A percentile compares a stretch with the other conserved stretches of the same genome.
Evolutionary conservation across 2,797 vertebrate genomes (phyloP).

Genomic region (Typhlichthys eigenmanni): DNA sequence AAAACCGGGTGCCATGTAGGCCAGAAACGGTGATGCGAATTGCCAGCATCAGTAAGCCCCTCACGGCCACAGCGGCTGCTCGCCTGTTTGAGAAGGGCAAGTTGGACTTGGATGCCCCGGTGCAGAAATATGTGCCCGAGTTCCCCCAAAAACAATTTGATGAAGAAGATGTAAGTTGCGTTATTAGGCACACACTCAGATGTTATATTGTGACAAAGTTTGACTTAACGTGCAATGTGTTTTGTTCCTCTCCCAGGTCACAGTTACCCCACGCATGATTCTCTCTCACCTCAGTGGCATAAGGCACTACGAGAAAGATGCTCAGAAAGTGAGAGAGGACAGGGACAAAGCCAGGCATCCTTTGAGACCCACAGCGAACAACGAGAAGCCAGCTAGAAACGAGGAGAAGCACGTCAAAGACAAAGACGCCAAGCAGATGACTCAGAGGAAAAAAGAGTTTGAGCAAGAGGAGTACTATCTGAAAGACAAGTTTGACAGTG

Average conservation of each 20-base stretch:
- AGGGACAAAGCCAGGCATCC: constrained; percentile 80
- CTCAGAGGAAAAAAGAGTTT: constrained; percentile 83
- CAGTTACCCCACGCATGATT: constrained; percentile 88
- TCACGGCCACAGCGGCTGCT: constrained; percentile 89
- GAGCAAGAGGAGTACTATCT: constrained; percentile 93
- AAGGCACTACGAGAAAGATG: constrained; percentile 95
- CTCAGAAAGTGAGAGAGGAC: constrained; percentile 87
- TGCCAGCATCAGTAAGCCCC: constrained; percentile 96
- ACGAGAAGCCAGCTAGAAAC: constrained; percentile 39
- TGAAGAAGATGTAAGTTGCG: constrained; percentile 84
- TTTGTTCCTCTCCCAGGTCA: constrained; percentile 77
- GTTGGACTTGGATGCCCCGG: constrained; percentile 89
- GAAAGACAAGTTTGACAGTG: constrained; percentile 89
- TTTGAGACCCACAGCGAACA: constrained; percentile 62
- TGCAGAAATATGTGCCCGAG: constrained; percentile 94
- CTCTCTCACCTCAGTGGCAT: constrained; percentile 96
- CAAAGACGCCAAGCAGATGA: constrained; percentile 58
- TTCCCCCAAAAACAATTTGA: constrained; percentile 93
- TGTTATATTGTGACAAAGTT: not conserved
- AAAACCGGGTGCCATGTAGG: constrained; percentile 89
- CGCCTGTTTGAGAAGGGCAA: constrained; percentile 91
- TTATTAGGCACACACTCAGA: not conserved
- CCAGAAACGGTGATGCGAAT: constrained; percentile 91
- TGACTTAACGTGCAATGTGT: not conserved
- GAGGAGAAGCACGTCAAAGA: constrained; percentile 62